Percentiles rank a stretch among this genome's conserved stretches.
Evolutionary conservation across 2,797 vertebrate species (phyloP).

Genomic region (Halcyon badia): DNA sequence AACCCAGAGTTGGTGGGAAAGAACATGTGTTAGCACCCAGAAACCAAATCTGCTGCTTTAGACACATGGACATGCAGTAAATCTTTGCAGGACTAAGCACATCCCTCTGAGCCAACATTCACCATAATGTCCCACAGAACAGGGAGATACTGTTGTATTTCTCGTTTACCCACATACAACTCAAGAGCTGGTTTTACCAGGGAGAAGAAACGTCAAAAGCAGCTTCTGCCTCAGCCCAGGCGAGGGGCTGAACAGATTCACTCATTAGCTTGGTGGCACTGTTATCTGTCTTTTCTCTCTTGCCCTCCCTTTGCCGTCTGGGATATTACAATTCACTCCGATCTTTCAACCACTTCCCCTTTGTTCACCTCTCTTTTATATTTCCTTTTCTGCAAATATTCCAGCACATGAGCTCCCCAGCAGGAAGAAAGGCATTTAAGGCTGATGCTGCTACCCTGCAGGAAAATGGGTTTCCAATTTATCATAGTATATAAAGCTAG

Average conservation of each 20-base stretch:
- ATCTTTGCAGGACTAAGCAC: not conserved
- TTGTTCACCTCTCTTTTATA: slow-evolving; percentile 66
- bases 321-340: slow-evolving; percentile 33
- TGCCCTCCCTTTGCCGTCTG: not conserved
- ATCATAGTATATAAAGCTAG: not conserved
- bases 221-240: not conserved
- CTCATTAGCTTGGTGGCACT: slow-evolving; percentile 28
- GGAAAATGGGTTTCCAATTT: slow-evolving; percentile 21
- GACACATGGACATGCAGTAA: accelerated
- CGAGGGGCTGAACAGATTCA: not conserved
- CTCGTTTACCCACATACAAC: not conserved
- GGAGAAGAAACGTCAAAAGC: not conserved
- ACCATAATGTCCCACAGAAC: not conserved
- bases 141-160: not conserved
- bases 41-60: not conserved
- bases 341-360: slow-evolving; percentile 57
- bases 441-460: slow-evolving; percentile 1
- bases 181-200: not conserved
- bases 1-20: accelerated
- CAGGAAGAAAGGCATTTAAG: slow-evolving; percentile 54
- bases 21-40: not conserved
- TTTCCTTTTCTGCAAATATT: slow-evolving; percentile 41
- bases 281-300: slow-evolving; percentile 23
- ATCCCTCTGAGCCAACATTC: not conserved
- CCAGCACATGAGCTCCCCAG: slow-evolving; percentile 25